A percentile compares a stretch with the other conserved stretches of the same genome.
These are phyloP conservation scores for Spodoptera exigua DNA, from an alignment of 2,888 invertebrate genomes.

Conservation along the genomic window DNA sequence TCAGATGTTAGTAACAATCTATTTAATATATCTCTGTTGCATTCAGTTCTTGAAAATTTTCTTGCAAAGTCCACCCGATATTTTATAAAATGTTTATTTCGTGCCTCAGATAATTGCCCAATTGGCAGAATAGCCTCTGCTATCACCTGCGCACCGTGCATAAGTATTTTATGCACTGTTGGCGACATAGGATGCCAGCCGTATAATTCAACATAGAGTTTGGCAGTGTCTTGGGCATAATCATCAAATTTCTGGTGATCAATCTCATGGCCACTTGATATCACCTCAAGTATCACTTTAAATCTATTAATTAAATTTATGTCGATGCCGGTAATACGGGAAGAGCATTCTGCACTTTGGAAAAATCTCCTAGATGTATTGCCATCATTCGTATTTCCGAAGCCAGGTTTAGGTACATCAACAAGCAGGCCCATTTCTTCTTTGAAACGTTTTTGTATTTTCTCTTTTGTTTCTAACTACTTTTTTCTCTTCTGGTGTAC, in stretches of 20 bases:
- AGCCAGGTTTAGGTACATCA: neutral
- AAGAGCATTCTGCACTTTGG: no score
- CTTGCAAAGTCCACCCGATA: slow-evolving; percentile 51
- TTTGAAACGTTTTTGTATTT: slow-evolving; percentile 1
- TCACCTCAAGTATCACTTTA: slow-evolving; percentile 7
- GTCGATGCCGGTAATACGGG: no score
- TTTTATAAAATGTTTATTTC: slow-evolving; percentile 60
- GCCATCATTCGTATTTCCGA: neutral
- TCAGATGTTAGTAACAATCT: slow-evolving; percentile 44
- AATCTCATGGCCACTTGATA: slow-evolving; percentile 11
- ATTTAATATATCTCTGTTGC: slow-evolving; percentile 44
- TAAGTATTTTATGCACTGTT: slow-evolving; percentile 59
- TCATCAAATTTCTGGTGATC: slow-evolving; percentile 9
- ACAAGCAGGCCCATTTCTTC: slow-evolving; percentile 1
- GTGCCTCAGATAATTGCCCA: slow-evolving; percentile 60
- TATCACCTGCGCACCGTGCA: slow-evolving; percentile 35
- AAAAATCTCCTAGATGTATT: no score
- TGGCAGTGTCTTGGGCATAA: slow-evolving; percentile 12
- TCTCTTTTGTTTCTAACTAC: neutral
- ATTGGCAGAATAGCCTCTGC: slow-evolving; percentile 58
- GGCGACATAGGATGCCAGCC: slow-evolving; percentile 56
- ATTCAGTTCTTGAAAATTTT: slow-evolving; percentile 49
- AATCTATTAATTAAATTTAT: neutral
- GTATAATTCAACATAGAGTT: slow-evolving; percentile 19
- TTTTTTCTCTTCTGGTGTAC: neutral